phyloP scores from a whole-genome alignment of 2,888 invertebrate species.

The Hermaeophaga mercurialis region DNA sequence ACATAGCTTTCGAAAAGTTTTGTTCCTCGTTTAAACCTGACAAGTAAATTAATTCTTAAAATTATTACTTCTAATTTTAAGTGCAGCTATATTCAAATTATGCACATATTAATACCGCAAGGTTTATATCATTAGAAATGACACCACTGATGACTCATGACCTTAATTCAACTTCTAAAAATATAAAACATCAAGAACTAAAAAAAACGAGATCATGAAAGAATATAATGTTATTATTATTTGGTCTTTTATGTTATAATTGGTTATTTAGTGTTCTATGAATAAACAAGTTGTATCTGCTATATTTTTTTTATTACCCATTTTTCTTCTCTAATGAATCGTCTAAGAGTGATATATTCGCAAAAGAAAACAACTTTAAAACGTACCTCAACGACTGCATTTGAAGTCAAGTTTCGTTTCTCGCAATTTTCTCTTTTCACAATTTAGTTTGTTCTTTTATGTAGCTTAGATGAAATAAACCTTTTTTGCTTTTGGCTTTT shows the following conservation, averaged over 20 bases:
- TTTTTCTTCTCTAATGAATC: not conserved
- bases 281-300: no score
- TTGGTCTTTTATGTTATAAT: no score
- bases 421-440: conserved; percentile 18
- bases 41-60: conserved; percentile 12
- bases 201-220: no score
- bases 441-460: conserved; percentile 16
- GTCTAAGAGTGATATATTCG: not conserved
- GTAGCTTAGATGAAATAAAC: conserved; percentile 17
- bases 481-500: conserved; percentile 11
- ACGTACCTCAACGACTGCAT: conserved; percentile 7
- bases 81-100: conserved; percentile 22
- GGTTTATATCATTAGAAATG: conserved; percentile 22
- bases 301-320: no score
- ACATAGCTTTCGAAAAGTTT: not conserved
- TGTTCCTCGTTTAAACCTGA: not conserved
- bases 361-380: not conserved
- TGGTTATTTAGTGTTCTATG: no score
- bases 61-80: conserved; percentile 22
- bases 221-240: no score
- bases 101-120: conserved; percentile 9
- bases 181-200: no score
- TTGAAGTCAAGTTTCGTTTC: conserved; percentile 18
- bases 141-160: no score
- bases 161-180: no score